These are phyloP conservation scores for Chauna torquata DNA, from an alignment of 2,113 vertebrate genomes.

Conservation along the genomic window DNA sequence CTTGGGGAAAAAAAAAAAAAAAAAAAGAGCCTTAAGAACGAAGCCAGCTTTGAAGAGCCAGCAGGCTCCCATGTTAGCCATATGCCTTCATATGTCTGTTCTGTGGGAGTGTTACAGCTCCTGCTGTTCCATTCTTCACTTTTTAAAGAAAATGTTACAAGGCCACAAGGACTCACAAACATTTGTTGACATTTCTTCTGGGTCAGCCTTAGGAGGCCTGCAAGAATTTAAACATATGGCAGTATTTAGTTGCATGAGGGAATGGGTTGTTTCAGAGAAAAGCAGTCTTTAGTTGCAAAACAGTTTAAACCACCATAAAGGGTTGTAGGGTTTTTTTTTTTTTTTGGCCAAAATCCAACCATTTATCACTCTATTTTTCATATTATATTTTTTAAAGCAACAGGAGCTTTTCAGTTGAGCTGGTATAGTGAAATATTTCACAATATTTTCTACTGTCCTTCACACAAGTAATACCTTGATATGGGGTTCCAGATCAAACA, in stretches of 20 bases:
- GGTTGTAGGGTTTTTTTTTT: not conserved
- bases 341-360: conserved; percentile 19
- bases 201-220: conserved; percentile 64
- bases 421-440: not conserved
- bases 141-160: conserved; percentile 56
- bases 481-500: not conserved
- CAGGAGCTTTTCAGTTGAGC: not conserved
- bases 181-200: conserved; percentile 70
- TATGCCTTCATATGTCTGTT: conserved; percentile 66
- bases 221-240: conserved; percentile 66
- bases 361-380: not conserved
- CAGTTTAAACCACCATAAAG: conserved; percentile 32
- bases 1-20: not conserved
- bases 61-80: conserved; percentile 65
- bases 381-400: conserved; percentile 45
- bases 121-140: conserved; percentile 48
- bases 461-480: not conserved
- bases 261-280: conserved; percentile 15
- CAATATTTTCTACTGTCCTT: not conserved
- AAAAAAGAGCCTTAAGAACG: not conserved
- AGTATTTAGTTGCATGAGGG: conserved; percentile 46
- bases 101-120: conserved; percentile 63
- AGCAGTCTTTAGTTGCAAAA: conserved; percentile 28
- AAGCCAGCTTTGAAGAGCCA: conserved; percentile 54
- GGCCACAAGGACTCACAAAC: conserved; percentile 65